Evolutionary conservation across 2,113 vertebrate species (phyloP).

Genomic region (Pelvicachromis taeniatus): DNA sequence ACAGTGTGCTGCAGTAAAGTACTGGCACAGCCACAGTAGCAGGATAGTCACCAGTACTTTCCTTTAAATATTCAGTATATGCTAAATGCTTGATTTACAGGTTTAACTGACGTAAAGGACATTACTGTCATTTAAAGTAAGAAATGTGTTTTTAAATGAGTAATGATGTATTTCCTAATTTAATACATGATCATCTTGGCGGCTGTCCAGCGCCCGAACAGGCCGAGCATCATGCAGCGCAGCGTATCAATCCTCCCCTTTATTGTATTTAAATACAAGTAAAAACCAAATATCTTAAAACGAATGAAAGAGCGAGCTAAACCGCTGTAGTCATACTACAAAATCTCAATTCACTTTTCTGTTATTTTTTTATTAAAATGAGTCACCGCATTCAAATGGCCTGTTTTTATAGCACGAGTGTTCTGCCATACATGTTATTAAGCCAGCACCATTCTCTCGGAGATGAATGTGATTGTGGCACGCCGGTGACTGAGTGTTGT

Average conservation of each 20-base stretch:
- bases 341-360: background rate
- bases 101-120: background rate
- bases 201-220: background rate
- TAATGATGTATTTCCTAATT: background rate
- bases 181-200: rapidly evolving
- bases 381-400: background rate
- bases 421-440: conserved; percentile 5
- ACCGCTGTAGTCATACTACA: background rate
- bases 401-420: conserved; percentile 24
- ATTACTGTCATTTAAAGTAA: background rate
- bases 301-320: background rate
- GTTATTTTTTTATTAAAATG: background rate
- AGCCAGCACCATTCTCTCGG: background rate
- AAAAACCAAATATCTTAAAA: background rate
- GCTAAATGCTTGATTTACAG: background rate
- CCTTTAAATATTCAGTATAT: background rate
- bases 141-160: background rate
- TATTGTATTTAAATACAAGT: background rate
- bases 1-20: background rate
- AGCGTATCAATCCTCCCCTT: background rate
- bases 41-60: background rate
- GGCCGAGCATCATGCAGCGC: background rate
- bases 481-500: conserved; percentile 39
- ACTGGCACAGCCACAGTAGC: rapidly evolving
- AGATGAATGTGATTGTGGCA: conserved; percentile 38